Base-by-base conservation (phyloP, 2,797 vertebrate genomes). In the Orientallactaga sibirica region DNA sequence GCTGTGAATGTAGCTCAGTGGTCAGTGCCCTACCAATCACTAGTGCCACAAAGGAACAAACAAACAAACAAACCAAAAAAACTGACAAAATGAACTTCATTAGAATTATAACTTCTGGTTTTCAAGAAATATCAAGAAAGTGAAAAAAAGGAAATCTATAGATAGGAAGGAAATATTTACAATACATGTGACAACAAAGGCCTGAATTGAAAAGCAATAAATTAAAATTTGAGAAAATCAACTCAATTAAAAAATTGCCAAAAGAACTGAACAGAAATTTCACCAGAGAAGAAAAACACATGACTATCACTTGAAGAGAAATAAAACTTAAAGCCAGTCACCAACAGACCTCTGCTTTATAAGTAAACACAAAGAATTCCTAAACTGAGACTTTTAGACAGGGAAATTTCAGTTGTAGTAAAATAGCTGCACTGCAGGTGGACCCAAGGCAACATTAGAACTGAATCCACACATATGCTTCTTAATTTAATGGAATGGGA, bases 71-170 rank as follows among this genome's bases (percentile, higher is more conserved):
- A 83, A 37, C 11, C 66, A 93, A 79, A 86, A 71, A 89, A 76
- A 61, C 37, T 43, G 61, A 74, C 67, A 79, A 88, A 48, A 64
- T 81, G 1, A 37, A 80, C 71, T 75, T 85, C 12, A 81, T 81
- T 70, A 87, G 79, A 88, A 81, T 78, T 71, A 70, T 52, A 79
- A 76, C 37, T 86, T 41, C 20, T 62, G 10, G 20, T 79, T 25
- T 86, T 94, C 3, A 90, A 61, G 86, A 92, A 12, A 79, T 73
- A 68, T 78, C 71, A 88, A 88, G 64, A 74, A 92, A 90, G 81
- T 90, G 58, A 7, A 48, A 67, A 92, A 82, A 86, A 71, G 7
- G 25, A 29, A 92, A 76, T 25, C 11, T 33, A 86, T 14, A 80
- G 24, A 68, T 12, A 67, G 16, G 33, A 18, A 91, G 7, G 52